These are phyloP conservation scores for Cephonodes hylas DNA, from an alignment of 2,888 invertebrate species.

Conservation along the genomic window DNA sequence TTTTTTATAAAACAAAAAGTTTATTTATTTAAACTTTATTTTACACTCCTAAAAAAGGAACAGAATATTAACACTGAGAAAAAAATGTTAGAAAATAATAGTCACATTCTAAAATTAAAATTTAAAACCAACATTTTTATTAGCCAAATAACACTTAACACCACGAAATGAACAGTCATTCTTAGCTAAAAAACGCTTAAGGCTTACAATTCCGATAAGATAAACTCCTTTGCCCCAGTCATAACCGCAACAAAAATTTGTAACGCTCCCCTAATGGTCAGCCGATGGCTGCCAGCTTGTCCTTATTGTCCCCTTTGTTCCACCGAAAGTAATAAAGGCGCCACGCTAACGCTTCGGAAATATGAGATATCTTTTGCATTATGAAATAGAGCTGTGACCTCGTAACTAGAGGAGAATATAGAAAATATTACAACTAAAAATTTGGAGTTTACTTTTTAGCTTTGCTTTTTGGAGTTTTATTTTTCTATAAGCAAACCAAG, in stretches of 20 bases:
- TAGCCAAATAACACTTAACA: neutral
- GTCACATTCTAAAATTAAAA: too few species aligned
- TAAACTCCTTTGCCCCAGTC: neutral
- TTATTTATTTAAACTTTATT: too few species aligned
- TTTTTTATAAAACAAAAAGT: too few species aligned
- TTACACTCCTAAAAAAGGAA: too few species aligned
- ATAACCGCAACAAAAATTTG: slow-evolving; percentile 8
- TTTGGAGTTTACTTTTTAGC: too few species aligned
- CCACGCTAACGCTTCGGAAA: neutral
- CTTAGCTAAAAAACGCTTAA: neutral
- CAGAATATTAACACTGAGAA: too few species aligned
- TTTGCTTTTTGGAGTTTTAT: too few species aligned
- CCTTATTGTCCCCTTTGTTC: slow-evolving; percentile 3
- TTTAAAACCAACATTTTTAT: neutral
- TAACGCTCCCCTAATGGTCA: slow-evolving; percentile 4
- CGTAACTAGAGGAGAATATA: neutral
- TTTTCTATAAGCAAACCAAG: too few species aligned
- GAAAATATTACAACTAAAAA: too few species aligned
- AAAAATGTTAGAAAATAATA: too few species aligned
- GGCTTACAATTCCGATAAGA: neutral
- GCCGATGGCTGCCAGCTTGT: neutral
- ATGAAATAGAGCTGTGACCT: neutral
- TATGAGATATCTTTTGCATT: neutral
- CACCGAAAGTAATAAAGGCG: slow-evolving; percentile 1
- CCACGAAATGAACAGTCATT: neutral